phyloP scores from a whole-genome alignment of 2,888 invertebrate genomes.

The Plebejus argus region DNA sequence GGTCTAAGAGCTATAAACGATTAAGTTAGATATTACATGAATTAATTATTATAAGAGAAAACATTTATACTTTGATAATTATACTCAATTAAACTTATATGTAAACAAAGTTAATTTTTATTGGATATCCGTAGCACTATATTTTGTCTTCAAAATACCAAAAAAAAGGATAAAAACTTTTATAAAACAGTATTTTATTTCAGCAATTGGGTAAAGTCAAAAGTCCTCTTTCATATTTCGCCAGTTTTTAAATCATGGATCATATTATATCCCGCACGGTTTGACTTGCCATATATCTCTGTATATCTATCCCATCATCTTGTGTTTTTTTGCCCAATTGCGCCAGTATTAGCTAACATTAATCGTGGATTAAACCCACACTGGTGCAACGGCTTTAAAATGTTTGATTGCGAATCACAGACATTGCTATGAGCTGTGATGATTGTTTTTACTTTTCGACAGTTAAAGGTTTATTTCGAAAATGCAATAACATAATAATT shows the following conservation, averaged over 20 bases:
- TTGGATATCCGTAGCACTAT: neutral
- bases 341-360: neutral
- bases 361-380: neutral
- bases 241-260: neutral
- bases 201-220: neutral
- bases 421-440: neutral
- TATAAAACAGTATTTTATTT: neutral
- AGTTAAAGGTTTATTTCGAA: neutral
- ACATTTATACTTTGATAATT: conserved; percentile 1
- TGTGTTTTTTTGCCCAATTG: neutral
- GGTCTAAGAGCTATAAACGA: too few species aligned
- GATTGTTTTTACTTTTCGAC: neutral
- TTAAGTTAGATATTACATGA: neutral
- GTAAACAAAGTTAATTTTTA: neutral
- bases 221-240: neutral
- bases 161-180: neutral
- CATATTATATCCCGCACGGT: neutral
- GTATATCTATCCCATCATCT: neutral
- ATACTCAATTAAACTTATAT: conserved; percentile 1
- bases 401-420: neutral
- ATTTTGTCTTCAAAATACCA: neutral
- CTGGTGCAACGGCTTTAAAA: neutral
- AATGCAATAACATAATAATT: neutral
- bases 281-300: neutral
- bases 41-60: neutral